Conservation (phyloP, 2,113 vertebrate species). For the Larimichthys crocea region DNA sequence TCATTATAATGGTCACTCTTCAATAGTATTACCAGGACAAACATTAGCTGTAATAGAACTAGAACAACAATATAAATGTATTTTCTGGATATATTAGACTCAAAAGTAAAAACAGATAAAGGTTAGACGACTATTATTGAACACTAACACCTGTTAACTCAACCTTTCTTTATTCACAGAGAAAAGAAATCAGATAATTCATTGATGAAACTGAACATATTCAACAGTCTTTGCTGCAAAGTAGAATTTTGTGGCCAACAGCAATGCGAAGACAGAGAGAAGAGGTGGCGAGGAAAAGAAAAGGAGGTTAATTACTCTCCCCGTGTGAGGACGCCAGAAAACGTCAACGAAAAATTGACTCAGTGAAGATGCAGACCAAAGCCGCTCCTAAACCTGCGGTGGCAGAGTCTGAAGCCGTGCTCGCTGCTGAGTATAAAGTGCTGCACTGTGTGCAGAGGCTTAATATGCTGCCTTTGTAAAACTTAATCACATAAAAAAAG, state of each 20-base stretch:
- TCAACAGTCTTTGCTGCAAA: background rate
- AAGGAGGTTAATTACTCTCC: background rate
- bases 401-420: background rate
- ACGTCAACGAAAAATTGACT: slow-evolving; percentile 17
- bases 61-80: no score
- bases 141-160: background rate
- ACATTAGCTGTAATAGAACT: background rate
- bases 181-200: background rate
- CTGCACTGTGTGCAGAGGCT: background rate
- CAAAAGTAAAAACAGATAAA: no score
- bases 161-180: background rate
- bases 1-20: background rate
- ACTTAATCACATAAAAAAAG: slow-evolving; percentile 7
- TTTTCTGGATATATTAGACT: no score
- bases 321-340: slow-evolving; percentile 1
- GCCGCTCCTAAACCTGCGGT: background rate
- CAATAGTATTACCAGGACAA: background rate
- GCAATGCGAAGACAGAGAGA: background rate
- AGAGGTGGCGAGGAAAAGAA: background rate
- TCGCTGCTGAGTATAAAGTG: background rate
- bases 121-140: no score
- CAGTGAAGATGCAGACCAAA: background rate
- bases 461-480: slow-evolving; percentile 24
- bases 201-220: background rate
- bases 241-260: background rate